A percentile compares a stretch with the other conserved stretches of the same genome.
phyloP scores from a whole-genome alignment of 2,797 vertebrate species.

The Gorsachius magnificus region DNA sequence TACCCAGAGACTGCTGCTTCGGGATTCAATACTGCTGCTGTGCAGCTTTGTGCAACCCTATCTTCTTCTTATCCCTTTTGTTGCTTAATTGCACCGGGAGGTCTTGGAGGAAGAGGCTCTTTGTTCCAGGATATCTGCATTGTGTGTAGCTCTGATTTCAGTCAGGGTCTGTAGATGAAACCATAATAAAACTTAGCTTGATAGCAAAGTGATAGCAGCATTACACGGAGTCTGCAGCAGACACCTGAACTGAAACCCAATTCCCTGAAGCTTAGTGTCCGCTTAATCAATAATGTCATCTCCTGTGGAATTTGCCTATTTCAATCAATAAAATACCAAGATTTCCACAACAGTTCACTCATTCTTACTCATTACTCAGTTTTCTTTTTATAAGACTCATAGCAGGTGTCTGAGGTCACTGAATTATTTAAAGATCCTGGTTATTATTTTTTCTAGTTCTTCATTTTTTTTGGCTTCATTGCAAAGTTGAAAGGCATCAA shows the following conservation, averaged over 20 bases:
- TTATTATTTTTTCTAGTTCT: neutral
- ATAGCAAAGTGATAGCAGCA: neutral
- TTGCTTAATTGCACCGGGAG: neutral
- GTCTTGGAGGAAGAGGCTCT: neutral
- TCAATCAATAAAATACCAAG: neutral
- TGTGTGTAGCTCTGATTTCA: neutral
- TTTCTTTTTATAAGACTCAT: neutral
- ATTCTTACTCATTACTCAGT: neutral
- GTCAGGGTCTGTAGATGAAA: neutral
- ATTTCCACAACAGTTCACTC: neutral
- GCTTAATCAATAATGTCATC: neutral
- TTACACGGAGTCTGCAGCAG: neutral
- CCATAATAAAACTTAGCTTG: neutral
- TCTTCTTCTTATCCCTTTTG: neutral
- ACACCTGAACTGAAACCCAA: neutral
- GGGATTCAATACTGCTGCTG: neutral
- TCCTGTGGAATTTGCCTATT: neutral
- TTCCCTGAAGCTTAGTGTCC: neutral
- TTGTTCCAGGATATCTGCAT: neutral
- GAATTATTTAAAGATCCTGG: neutral
- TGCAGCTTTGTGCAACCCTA: neutral
- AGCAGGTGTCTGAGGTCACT: neutral
- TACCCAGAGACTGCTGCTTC: neutral
- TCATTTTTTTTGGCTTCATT: neutral
- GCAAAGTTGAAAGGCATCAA: neutral